These are phyloP conservation scores for Corythornis vintsioides DNA, from an alignment of 2,113 vertebrate species.

Conservation along the genomic window DNA sequence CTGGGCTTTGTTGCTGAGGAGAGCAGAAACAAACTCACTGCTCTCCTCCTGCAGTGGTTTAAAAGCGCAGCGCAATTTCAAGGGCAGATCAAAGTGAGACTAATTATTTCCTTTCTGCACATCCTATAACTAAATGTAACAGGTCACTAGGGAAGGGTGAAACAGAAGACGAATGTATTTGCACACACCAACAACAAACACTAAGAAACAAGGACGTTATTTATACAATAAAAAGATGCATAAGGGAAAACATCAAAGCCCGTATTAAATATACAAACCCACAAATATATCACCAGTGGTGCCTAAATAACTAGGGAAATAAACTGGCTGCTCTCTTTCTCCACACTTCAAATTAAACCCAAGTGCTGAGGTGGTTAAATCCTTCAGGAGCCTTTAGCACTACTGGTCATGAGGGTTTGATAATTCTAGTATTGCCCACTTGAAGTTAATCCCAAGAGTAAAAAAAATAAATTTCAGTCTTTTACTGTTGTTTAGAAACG, in stretches of 20 bases:
- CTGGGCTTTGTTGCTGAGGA: conserved; percentile 44
- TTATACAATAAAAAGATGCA: conserved; percentile 64
- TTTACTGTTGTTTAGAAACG: neutral
- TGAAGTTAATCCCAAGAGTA: neutral
- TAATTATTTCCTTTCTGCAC: conserved; percentile 70
- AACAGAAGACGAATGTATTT: conserved; percentile 65
- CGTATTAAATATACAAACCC: conserved; percentile 31
- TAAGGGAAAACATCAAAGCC: conserved; percentile 65
- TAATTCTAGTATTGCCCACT: neutral
- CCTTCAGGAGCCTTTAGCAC: neutral
- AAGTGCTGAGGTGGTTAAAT: conserved; percentile 34
- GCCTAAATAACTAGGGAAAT: conserved; percentile 42
- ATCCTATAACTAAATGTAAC: conserved; percentile 62
- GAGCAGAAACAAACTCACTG: conserved; percentile 42
- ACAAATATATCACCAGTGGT: conserved; percentile 35
- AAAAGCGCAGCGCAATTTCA: conserved; percentile 54
- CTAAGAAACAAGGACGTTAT: conserved; percentile 50
- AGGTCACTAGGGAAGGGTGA: conserved; percentile 65
- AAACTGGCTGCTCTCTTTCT: conserved; percentile 22
- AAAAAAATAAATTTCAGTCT: neutral
- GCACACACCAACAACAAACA: conserved; percentile 54
- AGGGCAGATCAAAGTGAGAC: conserved; percentile 70
- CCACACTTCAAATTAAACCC: neutral
- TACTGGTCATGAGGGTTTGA: neutral
- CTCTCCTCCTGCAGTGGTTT: neutral